Conservation (phyloP, 2,888 invertebrate species). For the Synanthedon vespiformis region DNA sequence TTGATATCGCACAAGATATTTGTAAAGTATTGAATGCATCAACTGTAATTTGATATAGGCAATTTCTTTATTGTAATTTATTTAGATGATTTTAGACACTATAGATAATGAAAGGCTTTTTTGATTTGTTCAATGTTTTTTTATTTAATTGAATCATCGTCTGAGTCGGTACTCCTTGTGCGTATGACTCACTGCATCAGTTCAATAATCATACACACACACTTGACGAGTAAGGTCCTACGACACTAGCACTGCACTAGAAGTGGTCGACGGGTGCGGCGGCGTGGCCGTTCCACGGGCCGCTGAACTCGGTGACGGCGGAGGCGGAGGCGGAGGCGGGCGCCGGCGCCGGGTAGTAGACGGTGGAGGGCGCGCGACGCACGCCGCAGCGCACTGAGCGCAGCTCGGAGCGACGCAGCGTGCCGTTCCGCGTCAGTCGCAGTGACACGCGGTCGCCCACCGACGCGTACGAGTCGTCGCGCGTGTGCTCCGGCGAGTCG, state of each 20-base stretch:
- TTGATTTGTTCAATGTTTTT: too few relatives aligned
- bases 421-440: slow-evolving; percentile 64
- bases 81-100: too few relatives aligned
- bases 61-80: too few relatives aligned
- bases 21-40: too few relatives aligned
- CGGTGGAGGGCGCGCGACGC: slow-evolving; percentile 19
- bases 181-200: too few relatives aligned
- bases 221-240: neutral
- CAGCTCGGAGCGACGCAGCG: slow-evolving; percentile 39
- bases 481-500: slow-evolving; percentile 75
- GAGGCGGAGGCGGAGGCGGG: slow-evolving; percentile 20
- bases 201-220: neutral
- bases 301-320: slow-evolving; percentile 11
- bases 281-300: slow-evolving; percentile 31
- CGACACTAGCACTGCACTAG: neutral
- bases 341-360: slow-evolving; percentile 44
- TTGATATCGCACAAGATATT: too few relatives aligned
- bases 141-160: too few relatives aligned
- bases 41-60: too few relatives aligned
- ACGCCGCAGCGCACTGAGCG: slow-evolving; percentile 15
- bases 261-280: slow-evolving; percentile 25
- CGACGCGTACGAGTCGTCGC: slow-evolving; percentile 86
- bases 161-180: too few relatives aligned
- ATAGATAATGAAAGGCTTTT: too few relatives aligned
- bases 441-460: slow-evolving; percentile 82